Evolutionary conservation across 2,113 vertebrate genomes (phyloP).

Genomic region (Guaruba guarouba): DNA sequence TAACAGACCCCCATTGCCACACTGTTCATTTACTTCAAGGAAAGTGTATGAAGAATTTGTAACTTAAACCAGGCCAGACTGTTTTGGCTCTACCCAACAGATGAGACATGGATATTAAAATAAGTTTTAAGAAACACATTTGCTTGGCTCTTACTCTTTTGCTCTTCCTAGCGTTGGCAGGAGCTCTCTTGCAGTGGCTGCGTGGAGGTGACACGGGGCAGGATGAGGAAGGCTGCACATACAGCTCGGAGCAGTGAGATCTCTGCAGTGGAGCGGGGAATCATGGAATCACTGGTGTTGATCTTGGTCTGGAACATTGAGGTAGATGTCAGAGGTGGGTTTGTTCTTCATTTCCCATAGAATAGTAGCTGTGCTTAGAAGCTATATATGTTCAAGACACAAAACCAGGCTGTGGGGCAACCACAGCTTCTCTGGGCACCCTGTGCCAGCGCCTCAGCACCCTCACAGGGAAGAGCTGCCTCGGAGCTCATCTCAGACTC

Average conservation of each 20-base stretch:
- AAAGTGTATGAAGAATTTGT: conserved; percentile 77
- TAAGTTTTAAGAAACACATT: conserved; percentile 76
- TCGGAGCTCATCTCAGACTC: no score
- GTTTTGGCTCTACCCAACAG: conserved; percentile 74
- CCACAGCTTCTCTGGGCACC: not conserved
- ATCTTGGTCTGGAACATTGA: not conserved
- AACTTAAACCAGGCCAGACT: conserved; percentile 75
- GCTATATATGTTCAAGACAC: rapidly evolving
- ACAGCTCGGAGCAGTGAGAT: not conserved
- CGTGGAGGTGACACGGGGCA: rapidly evolving
- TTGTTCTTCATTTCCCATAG: not conserved
- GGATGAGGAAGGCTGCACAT: not conserved
- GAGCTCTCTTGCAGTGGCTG: not conserved
- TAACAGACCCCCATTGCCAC: conserved; percentile 70
- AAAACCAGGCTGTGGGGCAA: not conserved
- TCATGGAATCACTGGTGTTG: not conserved
- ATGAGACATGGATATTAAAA: conserved; percentile 76
- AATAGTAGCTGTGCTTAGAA: not conserved
- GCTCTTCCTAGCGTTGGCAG: not conserved
- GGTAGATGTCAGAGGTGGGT: not conserved
- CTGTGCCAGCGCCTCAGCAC: not conserved
- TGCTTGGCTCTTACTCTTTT: conserved; percentile 55
- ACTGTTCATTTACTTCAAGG: conserved; percentile 73
- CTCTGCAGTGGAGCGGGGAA: not conserved
- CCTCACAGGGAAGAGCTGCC: not conserved